Evolutionary conservation across 2,113 vertebrate species (phyloP), one percentile per base, ranked within the genome.

Genomic region (Steatornis caripensis): DNA sequence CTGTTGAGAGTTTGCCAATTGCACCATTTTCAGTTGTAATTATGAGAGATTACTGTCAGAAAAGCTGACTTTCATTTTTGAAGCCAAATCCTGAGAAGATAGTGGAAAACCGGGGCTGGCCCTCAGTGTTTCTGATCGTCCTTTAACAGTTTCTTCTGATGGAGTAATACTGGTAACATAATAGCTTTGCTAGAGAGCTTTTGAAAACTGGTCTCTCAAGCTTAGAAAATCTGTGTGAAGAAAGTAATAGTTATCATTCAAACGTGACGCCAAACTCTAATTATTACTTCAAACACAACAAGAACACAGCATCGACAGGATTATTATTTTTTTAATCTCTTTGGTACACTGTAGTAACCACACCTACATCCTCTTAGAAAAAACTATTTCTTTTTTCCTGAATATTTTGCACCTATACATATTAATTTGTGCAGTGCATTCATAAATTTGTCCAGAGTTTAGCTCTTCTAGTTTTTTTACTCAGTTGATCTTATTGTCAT

Each of bases 191-290:
- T 96, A 74, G 74, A 89, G 87, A 89, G 87, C 76, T 96, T 93
- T 95, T 94, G 74, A 93, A 97, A 98, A 97, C 97, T 95, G 94
- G 97, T 97, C 93, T 94, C 92, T 92, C 96, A 89, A 90, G 96
- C 87, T 96, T 91, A 83, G 92, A 90, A 95, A 92, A 96, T 70
- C 89, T 81, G 72, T 76, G 45, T 91, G 93, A 96, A 92, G 83
- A 96, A 93, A 95, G 84, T 92, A 94, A 55, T 95, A 92, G 92
- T 95, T 97, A 96, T 95, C 92, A 85, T 92, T 83, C 55, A 71
- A 84, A 97, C 89, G 81, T 95, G 97, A 97, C n/a, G 64, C 92
- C 96, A 97, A 92, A 55, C 92, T 96, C 61, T 97, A 97, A 97
- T 98, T 97, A 96, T 65, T 96, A 94, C 91, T 97, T 98, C 88